phyloP scores from a whole-genome alignment of 2,113 vertebrate species.

The Larimichthys crocea region DNA sequence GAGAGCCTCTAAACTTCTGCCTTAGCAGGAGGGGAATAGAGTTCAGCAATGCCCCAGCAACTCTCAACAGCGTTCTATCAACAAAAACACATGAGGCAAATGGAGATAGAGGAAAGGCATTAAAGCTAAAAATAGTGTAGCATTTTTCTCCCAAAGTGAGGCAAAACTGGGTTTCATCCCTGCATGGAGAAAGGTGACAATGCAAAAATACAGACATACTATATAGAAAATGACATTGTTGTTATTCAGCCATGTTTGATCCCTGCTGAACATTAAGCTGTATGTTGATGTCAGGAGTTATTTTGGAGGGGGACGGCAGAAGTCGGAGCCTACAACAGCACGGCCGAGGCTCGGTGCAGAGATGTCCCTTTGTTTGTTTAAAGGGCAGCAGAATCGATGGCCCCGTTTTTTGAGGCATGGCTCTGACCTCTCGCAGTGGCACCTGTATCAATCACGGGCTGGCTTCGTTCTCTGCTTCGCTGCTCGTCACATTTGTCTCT shows the following conservation, averaged over 20 bases:
- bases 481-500: constrained; percentile 77
- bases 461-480: constrained; percentile 69
- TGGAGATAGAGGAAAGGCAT: constrained; percentile 65
- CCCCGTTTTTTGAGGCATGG: constrained; percentile 82
- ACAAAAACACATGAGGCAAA: constrained; percentile 60
- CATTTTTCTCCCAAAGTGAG: constrained; percentile 20
- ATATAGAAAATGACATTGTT: not conserved
- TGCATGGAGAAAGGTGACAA: constrained; percentile 12
- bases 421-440: constrained; percentile 81
- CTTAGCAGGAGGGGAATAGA: constrained; percentile 65
- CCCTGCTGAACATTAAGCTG: constrained; percentile 19
- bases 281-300: constrained; percentile 49
- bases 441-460: constrained; percentile 81
- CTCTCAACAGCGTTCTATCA: constrained; percentile 54
- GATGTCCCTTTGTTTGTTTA: constrained; percentile 84
- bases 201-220: constrained; percentile 22
- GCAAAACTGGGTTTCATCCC: constrained; percentile 15
- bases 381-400: constrained; percentile 83
- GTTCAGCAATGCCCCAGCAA: constrained; percentile 65
- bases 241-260: constrained; percentile 24
- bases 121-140: constrained; percentile 51
- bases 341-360: constrained; percentile 42
- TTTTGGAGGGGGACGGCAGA: constrained; percentile 46
- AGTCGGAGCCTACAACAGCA: constrained; percentile 44
- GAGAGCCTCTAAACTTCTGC: constrained; percentile 67